Evolutionary conservation across 2,113 vertebrate genomes (phyloP), one percentile per base, ranked within the genome.

Genomic region (Eleginops maclovinus): DNA sequence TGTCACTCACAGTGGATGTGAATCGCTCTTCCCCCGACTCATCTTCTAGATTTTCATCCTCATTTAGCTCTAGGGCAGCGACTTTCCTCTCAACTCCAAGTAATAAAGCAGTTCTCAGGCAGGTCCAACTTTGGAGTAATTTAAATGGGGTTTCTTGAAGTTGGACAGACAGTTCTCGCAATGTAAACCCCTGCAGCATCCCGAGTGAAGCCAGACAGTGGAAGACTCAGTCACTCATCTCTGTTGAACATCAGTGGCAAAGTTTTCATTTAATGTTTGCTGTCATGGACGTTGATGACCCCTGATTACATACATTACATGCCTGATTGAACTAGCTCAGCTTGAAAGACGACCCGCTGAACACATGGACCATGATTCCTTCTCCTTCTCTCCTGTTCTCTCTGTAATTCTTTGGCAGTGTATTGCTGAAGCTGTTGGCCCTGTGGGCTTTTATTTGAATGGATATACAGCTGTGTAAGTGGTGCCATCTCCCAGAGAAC

Each of bases 71-170:
- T 16, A 85, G 79, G 87, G 72, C 70, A 65, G 68, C 21, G 14
- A 64, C 72, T 70, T 75, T 81, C 74, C 51, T 74, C 78, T 86
- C 73, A 74, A 53, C 47, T 85, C 62, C 36, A 24, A 81, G 66
- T 74, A 80, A 80, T 69, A 72, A 85, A 87, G 81, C 36, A 22
- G 66, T 79, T 83, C 73, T 85, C 54, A 62, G 68, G 81, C 64
- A 77, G 63, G 41, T 84, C 65, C 58, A 79, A 81, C 47, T 86
- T 55, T 53, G 54, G 64, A 75, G 63, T 41, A 56, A 82, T 83
- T 89, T 89, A 67, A 74, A 80, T 65, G 22, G 22, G 67, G 31
- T 72, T 82, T 85, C 67, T 73, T 51, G 51, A 79, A 55, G 75
- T 85, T 74, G 85, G 77, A 86, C 63, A 56, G 84, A 81, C 61